Conservation (phyloP, 2,888 invertebrate genomes). For the Oxystoma pomonae region DNA sequence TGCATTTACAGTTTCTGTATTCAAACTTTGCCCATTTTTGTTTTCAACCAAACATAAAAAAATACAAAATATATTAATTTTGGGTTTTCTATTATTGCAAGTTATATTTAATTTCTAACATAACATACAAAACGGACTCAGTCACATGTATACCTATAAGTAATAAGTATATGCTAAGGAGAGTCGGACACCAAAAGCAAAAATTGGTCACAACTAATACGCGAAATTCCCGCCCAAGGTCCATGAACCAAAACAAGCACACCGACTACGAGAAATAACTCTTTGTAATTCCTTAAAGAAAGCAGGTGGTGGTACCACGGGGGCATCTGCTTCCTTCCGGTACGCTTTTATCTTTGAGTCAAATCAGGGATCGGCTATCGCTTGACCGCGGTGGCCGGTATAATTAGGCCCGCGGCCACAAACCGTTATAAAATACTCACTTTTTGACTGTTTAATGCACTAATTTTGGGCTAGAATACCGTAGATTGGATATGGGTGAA, state of each 20-base stretch:
- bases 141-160: too few relatives aligned
- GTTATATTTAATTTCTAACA: too few relatives aligned
- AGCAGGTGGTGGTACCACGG: constrained; percentile 17
- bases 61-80: too few relatives aligned
- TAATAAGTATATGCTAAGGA: too few relatives aligned
- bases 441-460: background rate
- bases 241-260: background rate
- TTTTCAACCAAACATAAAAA: too few relatives aligned
- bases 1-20: too few relatives aligned
- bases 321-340: constrained; percentile 45
- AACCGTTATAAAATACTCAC: background rate
- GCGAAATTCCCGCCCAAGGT: background rate
- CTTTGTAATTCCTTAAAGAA: background rate
- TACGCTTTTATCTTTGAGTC: constrained; percentile 14
- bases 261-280: background rate
- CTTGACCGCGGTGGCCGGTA: background rate
- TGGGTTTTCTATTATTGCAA: too few relatives aligned
- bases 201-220: background rate
- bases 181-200: background rate
- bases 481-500: background rate
- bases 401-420: background rate
- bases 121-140: too few relatives aligned
- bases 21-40: too few relatives aligned
- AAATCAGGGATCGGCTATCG: background rate
- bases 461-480: background rate